Percentiles rank a stretch among this genome's conserved stretches.
phyloP scores from a whole-genome alignment of 2,113 vertebrate genomes.

The Probosciger aterrimus region DNA sequence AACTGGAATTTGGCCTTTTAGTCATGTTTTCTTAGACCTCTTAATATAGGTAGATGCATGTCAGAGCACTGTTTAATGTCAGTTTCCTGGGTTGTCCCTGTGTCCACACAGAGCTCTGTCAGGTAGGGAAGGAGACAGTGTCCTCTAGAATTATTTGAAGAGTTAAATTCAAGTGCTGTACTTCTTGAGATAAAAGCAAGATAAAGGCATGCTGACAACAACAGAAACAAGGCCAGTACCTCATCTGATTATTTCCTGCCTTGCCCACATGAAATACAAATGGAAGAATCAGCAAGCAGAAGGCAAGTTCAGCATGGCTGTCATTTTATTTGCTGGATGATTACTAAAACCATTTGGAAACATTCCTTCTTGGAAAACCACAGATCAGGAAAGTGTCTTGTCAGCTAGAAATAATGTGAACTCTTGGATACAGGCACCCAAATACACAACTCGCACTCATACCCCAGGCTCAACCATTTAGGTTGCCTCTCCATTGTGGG shows the following conservation, averaged over 20 bases:
- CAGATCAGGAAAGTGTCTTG: background rate
- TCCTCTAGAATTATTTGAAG: background rate
- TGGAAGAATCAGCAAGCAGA: background rate
- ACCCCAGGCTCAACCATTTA: background rate
- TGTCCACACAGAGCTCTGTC: background rate
- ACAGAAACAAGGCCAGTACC: background rate
- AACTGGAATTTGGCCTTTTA: background rate
- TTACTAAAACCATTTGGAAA: background rate
- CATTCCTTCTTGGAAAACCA: background rate
- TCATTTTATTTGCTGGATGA: background rate
- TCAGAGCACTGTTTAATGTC: background rate
- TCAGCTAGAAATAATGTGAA: background rate
- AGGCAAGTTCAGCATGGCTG: background rate
- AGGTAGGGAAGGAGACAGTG: background rate
- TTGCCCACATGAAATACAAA: background rate
- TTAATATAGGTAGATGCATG: background rate
- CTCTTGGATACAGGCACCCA: background rate
- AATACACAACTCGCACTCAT: rapidly evolving
- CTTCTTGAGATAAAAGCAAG: background rate
- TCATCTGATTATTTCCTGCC: background rate
- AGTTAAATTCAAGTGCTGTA: background rate
- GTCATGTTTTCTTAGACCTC: background rate
- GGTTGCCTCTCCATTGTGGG: background rate
- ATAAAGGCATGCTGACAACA: background rate
- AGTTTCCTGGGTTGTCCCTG: background rate